Evolutionary conservation across 2,888 invertebrate species (phyloP), one percentile per base, ranked within the genome.

Genomic region (Synanthedon myopaeformis): DNA sequence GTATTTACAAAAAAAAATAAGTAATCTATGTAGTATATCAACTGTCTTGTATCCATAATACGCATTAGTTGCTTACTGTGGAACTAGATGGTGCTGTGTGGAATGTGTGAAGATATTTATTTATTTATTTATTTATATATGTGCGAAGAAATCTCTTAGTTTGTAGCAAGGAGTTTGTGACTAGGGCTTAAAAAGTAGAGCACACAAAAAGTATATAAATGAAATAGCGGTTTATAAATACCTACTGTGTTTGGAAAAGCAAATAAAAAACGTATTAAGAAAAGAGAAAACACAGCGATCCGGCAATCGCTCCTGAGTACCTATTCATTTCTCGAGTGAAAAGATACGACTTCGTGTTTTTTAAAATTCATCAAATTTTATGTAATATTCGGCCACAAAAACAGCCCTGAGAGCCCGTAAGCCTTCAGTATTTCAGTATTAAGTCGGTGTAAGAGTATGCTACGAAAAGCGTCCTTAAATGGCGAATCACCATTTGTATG

Each of bases 361-460:
- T 53, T 50, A 51, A 55, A 52, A 54, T 58, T 57, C 57, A 58
- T 55, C 56, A 55, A 56, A 57, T 53, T 57, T 54, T 54, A 52
- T 54, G 53, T 56, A 56, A 59, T 57, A 50, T 57, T 52, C 41
- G 58, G 52, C 52, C 42, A 57, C 57, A 61, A 66, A 61, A 63
- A 58, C 58, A 53, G 53, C 58, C 58, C 58, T 60, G 60, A 59
- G 66, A 59, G 66, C 61, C 60, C 57, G 56, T 57, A 59, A 49
- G 55, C 54, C 58, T 57, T 55, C 55, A 59, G 58, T 60, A 61
- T 63, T 61, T 61, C 57, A 58, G 58, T 17, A 49, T 49, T 49
- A 49, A 49, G 23, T 49, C 49, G 19, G 17, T 23, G 45, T 49
- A 49, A 49, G 49, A 17, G 45, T n/a, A 14, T 45, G 4, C 13